Evolutionary conservation across 2,113 vertebrate genomes (phyloP), one percentile per base, ranked within the genome.

Genomic region (Oryzias curvinotus): DNA sequence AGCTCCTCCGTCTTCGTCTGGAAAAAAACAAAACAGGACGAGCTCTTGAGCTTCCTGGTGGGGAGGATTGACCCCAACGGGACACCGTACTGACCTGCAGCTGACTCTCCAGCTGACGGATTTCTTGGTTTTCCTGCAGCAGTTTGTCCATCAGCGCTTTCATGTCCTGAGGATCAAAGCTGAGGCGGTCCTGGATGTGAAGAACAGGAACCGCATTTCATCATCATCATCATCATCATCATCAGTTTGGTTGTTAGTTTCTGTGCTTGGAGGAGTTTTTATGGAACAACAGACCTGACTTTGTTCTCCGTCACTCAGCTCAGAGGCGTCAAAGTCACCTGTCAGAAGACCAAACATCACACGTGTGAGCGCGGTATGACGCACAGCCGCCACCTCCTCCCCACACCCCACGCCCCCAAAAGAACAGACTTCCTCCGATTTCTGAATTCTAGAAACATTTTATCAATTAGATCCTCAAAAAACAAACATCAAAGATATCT

Each of bases 51-150:
- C 36, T 10, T 1, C 2, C 3, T 10, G 12, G 12, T 36, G 0
- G 44, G 36, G 65, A 62, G 52, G 48, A 74, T 59, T 74, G 64
- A 19, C 48, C 54, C 57, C 7, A 53, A 41, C 63, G 18, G 43
- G 43, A 50, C 14, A 52, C 52, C 4, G 51, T 13, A 48, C 85
- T 68, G 64, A 92, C 96, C 94, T 96, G 94, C 55, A 98, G 90
- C 68, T 93, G 91, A 0, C 93, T 91, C 85, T 97, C 95, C 72
- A 96, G 88, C 49, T 91, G 89, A 65, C 90, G 79, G 67, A 97
- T 96, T 62, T 96, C 93, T 84, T 95, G 94, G 86, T 95, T 96
- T 92, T 98, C 95, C 80, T 94, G 94, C 61, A 92, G 92, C 74
- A 98, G 88, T 83, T 89, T 95, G 86, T 97, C 95, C 79, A 98